Evolutionary conservation across 2,797 vertebrate genomes (phyloP).

Genomic region (Thamnophis elegans): DNA sequence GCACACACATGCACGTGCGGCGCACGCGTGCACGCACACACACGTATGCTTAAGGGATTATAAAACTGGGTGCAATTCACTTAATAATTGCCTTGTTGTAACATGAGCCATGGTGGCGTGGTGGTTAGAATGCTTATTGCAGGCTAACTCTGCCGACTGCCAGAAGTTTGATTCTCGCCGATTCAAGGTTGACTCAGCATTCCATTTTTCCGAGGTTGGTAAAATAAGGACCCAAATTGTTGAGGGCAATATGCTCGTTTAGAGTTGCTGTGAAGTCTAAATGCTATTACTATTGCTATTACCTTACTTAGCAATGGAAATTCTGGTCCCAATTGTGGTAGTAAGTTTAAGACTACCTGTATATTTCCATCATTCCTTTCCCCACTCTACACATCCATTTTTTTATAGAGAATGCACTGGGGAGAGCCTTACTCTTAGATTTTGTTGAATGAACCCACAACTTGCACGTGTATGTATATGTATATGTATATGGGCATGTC

Average conservation of each 20-base stretch:
- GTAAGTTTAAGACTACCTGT: background rate
- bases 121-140: too few relatives aligned
- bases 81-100: background rate
- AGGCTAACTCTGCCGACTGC: too few relatives aligned
- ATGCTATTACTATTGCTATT: background rate
- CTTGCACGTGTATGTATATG: background rate
- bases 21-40: too few relatives aligned
- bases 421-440: background rate
- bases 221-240: too few relatives aligned
- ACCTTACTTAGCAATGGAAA: background rate
- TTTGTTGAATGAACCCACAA: background rate
- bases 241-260: too few relatives aligned
- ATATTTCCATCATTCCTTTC: background rate
- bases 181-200: too few relatives aligned
- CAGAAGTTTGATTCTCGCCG: too few relatives aligned
- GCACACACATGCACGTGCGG: too few relatives aligned
- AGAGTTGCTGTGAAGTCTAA: too few relatives aligned
- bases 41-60: background rate
- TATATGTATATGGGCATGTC: background rate
- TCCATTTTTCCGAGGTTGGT: too few relatives aligned
- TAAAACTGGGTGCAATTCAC: background rate
- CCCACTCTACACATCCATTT: background rate
- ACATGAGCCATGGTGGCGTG: too few relatives aligned
- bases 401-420: background rate
- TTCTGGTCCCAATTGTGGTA: background rate